These are phyloP conservation scores for Heliothis virescens DNA, from an alignment of 1,140 invertebrate species.

Conservation along the genomic window DNA sequence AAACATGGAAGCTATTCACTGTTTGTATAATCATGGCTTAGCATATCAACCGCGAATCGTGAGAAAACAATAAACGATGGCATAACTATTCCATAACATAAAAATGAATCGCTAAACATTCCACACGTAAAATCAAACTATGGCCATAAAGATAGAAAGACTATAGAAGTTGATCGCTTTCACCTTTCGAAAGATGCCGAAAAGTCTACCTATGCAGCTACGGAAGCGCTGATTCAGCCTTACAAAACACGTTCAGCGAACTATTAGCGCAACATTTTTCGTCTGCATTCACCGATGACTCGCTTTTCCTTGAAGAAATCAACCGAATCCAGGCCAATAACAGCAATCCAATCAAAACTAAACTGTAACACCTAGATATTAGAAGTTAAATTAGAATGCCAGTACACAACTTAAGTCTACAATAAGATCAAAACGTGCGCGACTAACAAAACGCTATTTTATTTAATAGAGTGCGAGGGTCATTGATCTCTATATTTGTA, in stretches of 20 bases:
- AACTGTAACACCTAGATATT: conserved; percentile 51
- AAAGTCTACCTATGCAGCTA: conserved; percentile 6
- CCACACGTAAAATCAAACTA: not conserved
- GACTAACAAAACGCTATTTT: conserved; percentile 67
- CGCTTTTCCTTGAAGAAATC: conserved; percentile 65
- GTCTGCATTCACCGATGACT: conserved; percentile 55
- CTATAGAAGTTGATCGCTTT: conserved; percentile 5
- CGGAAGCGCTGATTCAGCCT: conserved; percentile 44
- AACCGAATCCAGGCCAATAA: conserved; percentile 71
- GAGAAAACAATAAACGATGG: conserved; percentile 24
- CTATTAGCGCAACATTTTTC: conserved; percentile 54
- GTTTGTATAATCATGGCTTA: not conserved
- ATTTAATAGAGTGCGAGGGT: conserved; percentile 68
- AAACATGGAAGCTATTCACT: not conserved
- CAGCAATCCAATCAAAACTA: conserved; percentile 53
- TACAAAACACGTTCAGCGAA: conserved; percentile 49
- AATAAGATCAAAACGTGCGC: conserved; percentile 69
- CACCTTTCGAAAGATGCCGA: conserved; percentile 5
- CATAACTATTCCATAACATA: conserved; percentile 1
- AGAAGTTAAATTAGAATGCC: not conserved
- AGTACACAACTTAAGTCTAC: conserved; percentile 45
- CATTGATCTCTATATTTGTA: conserved; percentile 63
- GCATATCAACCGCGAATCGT: not conserved
- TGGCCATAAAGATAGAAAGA: not conserved
- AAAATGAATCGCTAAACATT: conserved; percentile 14